Base-by-base conservation (phyloP, 2,113 vertebrate species). In the Macaca nemestrina region DNA sequence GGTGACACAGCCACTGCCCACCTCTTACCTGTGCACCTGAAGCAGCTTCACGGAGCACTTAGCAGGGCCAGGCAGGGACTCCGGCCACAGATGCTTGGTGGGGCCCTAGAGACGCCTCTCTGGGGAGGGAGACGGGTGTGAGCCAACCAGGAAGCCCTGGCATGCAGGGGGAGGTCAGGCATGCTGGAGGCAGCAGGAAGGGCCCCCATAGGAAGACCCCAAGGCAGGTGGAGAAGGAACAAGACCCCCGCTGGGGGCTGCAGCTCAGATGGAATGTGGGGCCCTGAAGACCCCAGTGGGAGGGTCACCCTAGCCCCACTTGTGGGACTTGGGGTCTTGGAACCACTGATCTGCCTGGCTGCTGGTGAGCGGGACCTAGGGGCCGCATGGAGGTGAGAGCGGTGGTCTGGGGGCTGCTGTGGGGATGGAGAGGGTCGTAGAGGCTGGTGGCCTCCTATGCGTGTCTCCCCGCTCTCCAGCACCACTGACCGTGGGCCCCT, bases 321-420 rank as follows among this genome's bases (percentile, higher is more conserved):
- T 12, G 5, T 64, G 27, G 27, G 61, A 30, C 61, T 64, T 32
- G 0, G 12, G 61, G 61, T 64, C 61, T 32, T 5, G 30, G 27
- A 32, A 27, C 27, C 61, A 32, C 27, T 30, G 61, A 14, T 32
- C 61, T 30, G 12, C 13, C 20, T 11, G 40, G 38, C 70, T 11
- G 23, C 52, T 48, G 6, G 13, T 30, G 17, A 6, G 14, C 13
- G 13, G 18, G 30, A 11, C 16, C 22, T 2, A n/a, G 70, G 4
- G 16, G 43, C 11, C 1, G 0, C 5, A 17, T 38, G 55, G 35
- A 3, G 18, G 18, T 22, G 43, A 32, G 20, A 6, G 27, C 2
- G 5, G 32, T 2, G 16, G 23, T 57, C 43, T 2, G 7, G 55
- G 5, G 50, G 4, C n/a, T 10, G 38, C 32, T 0, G 3, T 84